These are phyloP conservation scores for Agrochola litura DNA, from an alignment of 2,888 invertebrate genomes.

Conservation along the genomic window DNA sequence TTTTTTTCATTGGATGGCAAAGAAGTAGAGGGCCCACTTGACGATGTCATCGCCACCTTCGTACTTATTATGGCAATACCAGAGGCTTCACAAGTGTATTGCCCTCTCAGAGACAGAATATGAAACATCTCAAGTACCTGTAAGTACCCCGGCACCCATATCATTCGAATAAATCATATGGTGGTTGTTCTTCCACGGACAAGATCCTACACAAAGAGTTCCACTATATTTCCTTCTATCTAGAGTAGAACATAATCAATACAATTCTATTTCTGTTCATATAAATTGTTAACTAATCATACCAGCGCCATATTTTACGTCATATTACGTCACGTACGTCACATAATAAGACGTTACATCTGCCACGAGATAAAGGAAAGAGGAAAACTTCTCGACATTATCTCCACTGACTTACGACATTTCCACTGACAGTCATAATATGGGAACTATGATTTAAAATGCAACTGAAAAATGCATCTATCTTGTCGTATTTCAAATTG, in stretches of 20 bases:
- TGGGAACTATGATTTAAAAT: not conserved
- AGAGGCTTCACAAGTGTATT: not conserved
- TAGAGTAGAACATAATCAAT: no score
- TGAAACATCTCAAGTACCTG: not conserved
- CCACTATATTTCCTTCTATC: not conserved
- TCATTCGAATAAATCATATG: not conserved
- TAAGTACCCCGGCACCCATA: not conserved
- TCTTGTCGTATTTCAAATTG: not conserved
- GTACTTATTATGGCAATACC: not conserved
- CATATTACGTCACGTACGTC: conserved; percentile 35
- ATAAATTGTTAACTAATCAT: conserved; percentile 11
- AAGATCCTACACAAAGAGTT: not conserved
- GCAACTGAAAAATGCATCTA: not conserved
- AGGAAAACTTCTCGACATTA: conserved; percentile 27
- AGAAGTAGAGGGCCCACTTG: not conserved
- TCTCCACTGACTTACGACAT: conserved; percentile 12
- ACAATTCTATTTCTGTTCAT: not conserved
- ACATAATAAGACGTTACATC: conserved; percentile 9
- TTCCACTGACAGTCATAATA: conserved; percentile 24
- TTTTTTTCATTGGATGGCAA: not conserved
- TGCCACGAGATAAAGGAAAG: not conserved
- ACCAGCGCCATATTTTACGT: not conserved
- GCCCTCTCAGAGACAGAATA: not conserved
- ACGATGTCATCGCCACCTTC: not conserved
- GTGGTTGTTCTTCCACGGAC: not conserved